These are phyloP conservation scores for Nasonia giraulti DNA, from an alignment of 1,140 invertebrate genomes.

Conservation along the genomic window DNA sequence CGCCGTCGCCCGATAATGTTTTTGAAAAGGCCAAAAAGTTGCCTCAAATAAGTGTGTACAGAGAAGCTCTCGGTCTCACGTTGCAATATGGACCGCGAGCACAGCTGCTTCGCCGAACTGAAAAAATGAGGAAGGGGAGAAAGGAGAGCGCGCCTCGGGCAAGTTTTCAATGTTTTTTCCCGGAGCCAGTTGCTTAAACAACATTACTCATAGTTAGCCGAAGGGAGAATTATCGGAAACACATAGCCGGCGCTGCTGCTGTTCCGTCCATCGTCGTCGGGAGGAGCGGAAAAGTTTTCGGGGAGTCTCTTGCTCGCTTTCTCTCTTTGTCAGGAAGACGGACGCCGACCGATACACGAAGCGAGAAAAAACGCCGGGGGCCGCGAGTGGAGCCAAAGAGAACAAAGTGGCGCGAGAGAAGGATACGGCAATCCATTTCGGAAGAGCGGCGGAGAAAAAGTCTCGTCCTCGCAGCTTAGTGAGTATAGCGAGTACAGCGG, in stretches of 20 bases:
- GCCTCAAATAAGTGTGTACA: no score
- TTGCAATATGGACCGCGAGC: no score
- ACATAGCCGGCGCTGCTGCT: not conserved
- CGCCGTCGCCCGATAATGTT: not conserved
- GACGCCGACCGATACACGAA: not conserved
- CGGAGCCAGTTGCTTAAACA: not conserved
- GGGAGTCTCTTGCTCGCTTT: not conserved
- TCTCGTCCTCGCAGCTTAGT: not conserved
- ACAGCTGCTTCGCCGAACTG: not conserved
- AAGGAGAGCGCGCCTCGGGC: not conserved
- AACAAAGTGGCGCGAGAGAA: not conserved
- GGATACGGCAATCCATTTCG: conserved; percentile 16
- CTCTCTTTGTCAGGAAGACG: not conserved
- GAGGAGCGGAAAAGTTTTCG: not conserved
- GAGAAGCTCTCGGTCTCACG: no score
- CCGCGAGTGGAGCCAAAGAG: not conserved
- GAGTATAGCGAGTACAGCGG: not conserved
- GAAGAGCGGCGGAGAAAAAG: not conserved
- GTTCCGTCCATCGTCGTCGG: not conserved
- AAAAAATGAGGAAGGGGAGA: not conserved
- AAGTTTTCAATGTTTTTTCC: not conserved
- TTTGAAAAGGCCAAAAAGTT: not conserved
- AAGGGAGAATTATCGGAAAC: conserved; percentile 1
- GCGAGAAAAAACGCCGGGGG: not conserved
- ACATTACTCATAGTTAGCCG: conserved; percentile 18